Evolutionary conservation across 2,888 invertebrate genomes (phyloP), one percentile per base, ranked within the genome.

Genomic region (Mesoligia furuncula): DNA sequence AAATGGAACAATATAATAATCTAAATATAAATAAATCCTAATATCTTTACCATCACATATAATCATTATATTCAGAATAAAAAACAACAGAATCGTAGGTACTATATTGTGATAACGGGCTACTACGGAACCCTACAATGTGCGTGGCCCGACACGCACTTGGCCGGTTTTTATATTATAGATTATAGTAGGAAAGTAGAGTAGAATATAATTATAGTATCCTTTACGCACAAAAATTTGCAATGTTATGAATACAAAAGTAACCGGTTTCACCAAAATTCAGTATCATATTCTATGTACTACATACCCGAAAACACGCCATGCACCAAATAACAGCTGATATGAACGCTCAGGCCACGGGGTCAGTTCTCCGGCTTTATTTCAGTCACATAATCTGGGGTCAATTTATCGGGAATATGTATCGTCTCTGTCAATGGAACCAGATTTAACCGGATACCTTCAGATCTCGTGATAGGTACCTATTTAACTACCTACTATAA

Each of bases 381-480:
- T 74, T 86, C 84, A 87, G 73, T 68, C 70, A 54, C 77, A 36
- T 90, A 31, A 90, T 90, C 90, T 82, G n/a, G 48, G 87, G 85
- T 87, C 87, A 87, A 81, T 42, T 77, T 79, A 84, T 64, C 75
- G 72, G 72, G 73, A 48, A 31, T 77, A 2, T 36, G 74, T 54
- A 81, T 86, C 73, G 80, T 73, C 75, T 81, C 73, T 83, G 59
- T 75, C 76, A 81, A 61, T 76, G 27, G 51, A 84, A 83, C 87
- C 59, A 59, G 88, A 31, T 70, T 45, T 9, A 73, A 73, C 86
- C 66, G 69, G 85, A 81, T 76, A 66, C 57, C 36, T n/a, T 64
- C 70, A 68, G 31, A 67, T 62, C 57, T 71, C 65, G 69, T 72
- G 70, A 75, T 77, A 73, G 42, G 13, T 62, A 74, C 20, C 31